Evolutionary conservation across 1,140 invertebrate genomes (phyloP).

Genomic region (Philotrypesis tridentata): DNA sequence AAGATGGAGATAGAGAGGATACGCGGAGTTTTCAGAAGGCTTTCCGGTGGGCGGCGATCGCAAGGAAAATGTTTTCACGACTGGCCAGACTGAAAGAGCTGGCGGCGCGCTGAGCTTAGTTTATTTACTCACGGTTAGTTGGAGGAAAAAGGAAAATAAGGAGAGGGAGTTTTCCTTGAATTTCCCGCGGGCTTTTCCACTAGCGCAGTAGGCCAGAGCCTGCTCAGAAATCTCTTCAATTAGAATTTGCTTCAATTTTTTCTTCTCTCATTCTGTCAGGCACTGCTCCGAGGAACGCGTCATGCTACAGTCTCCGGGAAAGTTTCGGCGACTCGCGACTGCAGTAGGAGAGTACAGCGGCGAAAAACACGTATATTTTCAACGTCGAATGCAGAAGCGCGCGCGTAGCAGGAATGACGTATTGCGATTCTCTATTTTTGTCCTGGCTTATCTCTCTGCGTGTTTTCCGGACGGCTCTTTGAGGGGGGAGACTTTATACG

Average conservation of each 20-base stretch:
- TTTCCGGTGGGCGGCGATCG: neutral
- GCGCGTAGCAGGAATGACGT: constrained; percentile 20
- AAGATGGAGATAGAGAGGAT: constrained; percentile 8
- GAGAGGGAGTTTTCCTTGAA: constrained; percentile 31
- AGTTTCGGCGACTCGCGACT: neutral
- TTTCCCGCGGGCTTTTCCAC: neutral
- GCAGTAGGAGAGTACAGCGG: neutral
- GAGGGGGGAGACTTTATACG: neutral
- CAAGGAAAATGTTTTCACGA: constrained; percentile 47
- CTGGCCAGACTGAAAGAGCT: neutral
- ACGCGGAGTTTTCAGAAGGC: constrained; percentile 5
- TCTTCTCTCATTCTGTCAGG: neutral
- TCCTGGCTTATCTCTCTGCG: constrained; percentile 13
- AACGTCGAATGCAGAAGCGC: neutral
- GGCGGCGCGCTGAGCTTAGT: constrained; percentile 14
- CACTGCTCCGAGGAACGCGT: neutral
- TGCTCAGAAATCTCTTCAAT: neutral
- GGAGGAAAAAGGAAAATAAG: constrained; percentile 43
- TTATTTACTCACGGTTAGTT: constrained; percentile 44
- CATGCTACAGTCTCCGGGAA: neutral
- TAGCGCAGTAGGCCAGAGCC: neutral
- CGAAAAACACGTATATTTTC: neutral
- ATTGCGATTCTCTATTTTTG: constrained; percentile 28
- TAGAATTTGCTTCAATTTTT: neutral
- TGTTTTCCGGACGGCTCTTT: constrained; percentile 16